These are phyloP conservation scores for Disparrhopalites patrizii DNA, from an alignment of 2,888 invertebrate genomes.

Conservation along the genomic window DNA sequence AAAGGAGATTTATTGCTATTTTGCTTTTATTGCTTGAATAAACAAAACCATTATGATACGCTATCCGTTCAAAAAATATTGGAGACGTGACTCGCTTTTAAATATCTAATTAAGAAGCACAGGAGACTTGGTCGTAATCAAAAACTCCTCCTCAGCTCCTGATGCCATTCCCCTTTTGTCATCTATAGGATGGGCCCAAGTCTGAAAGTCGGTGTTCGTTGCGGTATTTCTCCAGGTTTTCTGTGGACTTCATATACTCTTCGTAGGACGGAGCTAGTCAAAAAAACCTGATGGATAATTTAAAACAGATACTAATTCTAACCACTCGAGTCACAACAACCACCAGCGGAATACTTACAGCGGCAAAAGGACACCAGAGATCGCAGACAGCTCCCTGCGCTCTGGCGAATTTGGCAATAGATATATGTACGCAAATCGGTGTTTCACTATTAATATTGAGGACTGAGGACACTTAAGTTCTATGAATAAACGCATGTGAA, in stretches of 20 bases:
- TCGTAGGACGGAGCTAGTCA: slow-evolving; percentile 12
- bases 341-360: too few relatives aligned
- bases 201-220: neutral
- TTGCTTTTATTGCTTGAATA: neutral
- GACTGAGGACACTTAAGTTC: neutral
- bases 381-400: too few relatives aligned
- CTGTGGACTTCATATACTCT: slow-evolving; percentile 1
- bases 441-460: neutral
- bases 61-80: neutral
- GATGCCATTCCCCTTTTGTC: too few relatives aligned
- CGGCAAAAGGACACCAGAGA: too few relatives aligned
- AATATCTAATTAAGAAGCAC: too few relatives aligned
- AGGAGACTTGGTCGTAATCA: too few relatives aligned
- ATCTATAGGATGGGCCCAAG: slow-evolving; percentile 1
- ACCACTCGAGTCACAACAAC: too few relatives aligned
- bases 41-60: neutral
- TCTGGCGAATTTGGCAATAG: too few relatives aligned
- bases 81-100: neutral
- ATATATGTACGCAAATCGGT: neutral
- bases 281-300: too few relatives aligned
- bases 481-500: neutral
- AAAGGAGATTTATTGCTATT: slow-evolving; percentile 9
- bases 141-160: too few relatives aligned
- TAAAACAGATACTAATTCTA: too few relatives aligned
- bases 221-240: neutral